A percentile compares a stretch with the other conserved stretches of the same genome.
phyloP scores from a whole-genome alignment of 2,888 invertebrate species.

The Protodeltote pygarga region DNA sequence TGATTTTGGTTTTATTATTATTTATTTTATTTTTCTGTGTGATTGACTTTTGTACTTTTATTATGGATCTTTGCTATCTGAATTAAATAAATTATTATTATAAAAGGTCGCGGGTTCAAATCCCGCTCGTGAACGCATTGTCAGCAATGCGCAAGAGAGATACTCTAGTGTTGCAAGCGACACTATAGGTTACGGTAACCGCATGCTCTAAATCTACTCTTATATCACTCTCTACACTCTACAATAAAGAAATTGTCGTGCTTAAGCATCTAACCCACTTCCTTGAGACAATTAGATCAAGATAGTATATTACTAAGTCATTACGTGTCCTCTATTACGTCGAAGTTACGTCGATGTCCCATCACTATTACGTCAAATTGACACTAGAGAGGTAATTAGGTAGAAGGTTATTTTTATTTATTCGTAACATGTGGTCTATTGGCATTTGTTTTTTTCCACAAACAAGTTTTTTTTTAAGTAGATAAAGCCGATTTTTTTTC shows the following conservation, averaged over 20 bases:
- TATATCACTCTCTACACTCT: background rate
- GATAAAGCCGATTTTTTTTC: too few relatives aligned
- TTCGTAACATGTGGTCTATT: background rate
- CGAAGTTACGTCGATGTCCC: conserved; percentile 38
- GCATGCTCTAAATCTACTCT: background rate
- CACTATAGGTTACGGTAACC: too few relatives aligned
- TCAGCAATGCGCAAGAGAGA: too few relatives aligned
- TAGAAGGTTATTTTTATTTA: conserved; percentile 11
- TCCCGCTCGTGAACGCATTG: too few relatives aligned
- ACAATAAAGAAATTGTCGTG: background rate
- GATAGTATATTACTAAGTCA: conserved; percentile 19
- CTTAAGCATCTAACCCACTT: conserved; percentile 23
- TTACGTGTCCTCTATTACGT: conserved; percentile 35
- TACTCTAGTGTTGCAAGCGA: too few relatives aligned
- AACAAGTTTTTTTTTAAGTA: background rate
- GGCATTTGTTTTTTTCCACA: background rate
- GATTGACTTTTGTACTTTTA: too few relatives aligned
- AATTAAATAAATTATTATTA: too few relatives aligned
- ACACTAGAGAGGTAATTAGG: background rate
- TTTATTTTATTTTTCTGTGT: too few relatives aligned
- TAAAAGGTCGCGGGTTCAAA: too few relatives aligned
- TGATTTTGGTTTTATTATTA: too few relatives aligned
- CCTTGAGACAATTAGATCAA: conserved; percentile 39
- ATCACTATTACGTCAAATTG: conserved; percentile 28
- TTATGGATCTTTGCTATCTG: too few relatives aligned